Base-by-base conservation (phyloP, 2,888 invertebrate species). In the Leptogaster cylindrica region DNA sequence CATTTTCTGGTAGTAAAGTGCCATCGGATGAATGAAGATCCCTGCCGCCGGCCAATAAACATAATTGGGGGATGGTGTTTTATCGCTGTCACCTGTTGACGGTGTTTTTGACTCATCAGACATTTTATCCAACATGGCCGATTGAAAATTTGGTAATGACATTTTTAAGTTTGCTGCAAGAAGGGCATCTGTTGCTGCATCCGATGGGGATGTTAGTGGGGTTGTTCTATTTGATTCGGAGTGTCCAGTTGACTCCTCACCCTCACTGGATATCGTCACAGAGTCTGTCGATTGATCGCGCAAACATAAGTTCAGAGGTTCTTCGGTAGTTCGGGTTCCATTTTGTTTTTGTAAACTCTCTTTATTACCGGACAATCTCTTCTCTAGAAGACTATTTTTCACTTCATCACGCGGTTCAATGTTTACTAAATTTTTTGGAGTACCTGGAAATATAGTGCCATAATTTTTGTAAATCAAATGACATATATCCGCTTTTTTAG, bases 381-480 rank as follows among this genome's bases (percentile, higher is more conserved):
- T 86, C 75, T 89, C 89, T 67, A 90, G 75, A 69, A 90, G 81
- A 76, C 88, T 88, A 10, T 14, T 25, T 27, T 67, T 67, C 1
- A 12, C 6, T 33, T 75, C 89, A 88, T 23, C 89, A 83, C 73
- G 89, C 87, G 2, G 86, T 87, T 74, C 70, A 5, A 66, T 72
- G 55, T 82, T 78, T 64, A 80, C 79, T 8, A 71, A 68, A 46
- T 84, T 84, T 28, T 83, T 83, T 0, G 90, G 90, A 6, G 89
- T 89, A 0, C 90, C 90, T 0, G 92, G 91, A 55, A 92, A 86
- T 10, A 93, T 91, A 0, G 92, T 93, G 2, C 93, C 94, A 77
- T 94, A 94, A 78, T 94, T 94, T 77, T 94, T 94, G 76, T 94
- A 93, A 72, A 94, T 94, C 44, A 94, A 82, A 76, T 94, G 94